A percentile compares a stretch with the other conserved stretches of the same genome.
phyloP scores from a whole-genome alignment of 2,797 vertebrate species.

The Takifugu ocellatus region DNA sequence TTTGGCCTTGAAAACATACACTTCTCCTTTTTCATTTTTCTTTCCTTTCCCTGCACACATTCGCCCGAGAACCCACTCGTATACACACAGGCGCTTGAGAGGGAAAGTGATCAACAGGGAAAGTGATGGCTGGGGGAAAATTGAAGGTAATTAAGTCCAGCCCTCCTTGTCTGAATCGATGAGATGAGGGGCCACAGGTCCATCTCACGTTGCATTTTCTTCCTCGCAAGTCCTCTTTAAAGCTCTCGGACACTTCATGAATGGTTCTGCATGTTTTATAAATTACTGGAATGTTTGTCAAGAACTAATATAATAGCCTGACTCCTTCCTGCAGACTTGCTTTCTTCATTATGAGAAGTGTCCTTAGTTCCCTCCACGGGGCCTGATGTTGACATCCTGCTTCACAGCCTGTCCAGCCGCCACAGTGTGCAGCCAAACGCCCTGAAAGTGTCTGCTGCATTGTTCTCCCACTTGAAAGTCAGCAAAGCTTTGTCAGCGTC shows the following conservation, averaged over 20 bases:
- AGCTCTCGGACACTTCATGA: conserved; percentile 3
- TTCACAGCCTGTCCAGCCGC: conserved; percentile 71
- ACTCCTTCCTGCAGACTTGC: conserved; percentile 15
- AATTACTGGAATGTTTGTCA: conserved; percentile 3
- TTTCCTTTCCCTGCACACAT: conserved; percentile 19
- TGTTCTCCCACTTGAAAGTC: conserved; percentile 78
- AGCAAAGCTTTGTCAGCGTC: conserved; percentile 73
- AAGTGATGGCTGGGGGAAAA: conserved; percentile 66
- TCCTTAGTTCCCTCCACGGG: conserved; percentile 54
- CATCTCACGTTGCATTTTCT: conserved; percentile 67
- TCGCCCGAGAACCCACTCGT: conserved; percentile 12
- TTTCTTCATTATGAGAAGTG: conserved; percentile 25
- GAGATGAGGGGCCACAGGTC: conserved; percentile 70
- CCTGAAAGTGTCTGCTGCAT: conserved; percentile 75
- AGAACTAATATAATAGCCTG: conserved; percentile 3
- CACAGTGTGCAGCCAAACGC: conserved; percentile 70
- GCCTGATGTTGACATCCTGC: conserved; percentile 72
- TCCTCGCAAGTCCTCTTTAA: conserved; percentile 15
- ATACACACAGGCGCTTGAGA: conserved; percentile 29
- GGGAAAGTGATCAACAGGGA: conserved; percentile 67
- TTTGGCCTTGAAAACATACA: conserved; percentile 76
- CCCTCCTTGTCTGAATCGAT: conserved; percentile 75
- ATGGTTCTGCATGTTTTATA: conserved; percentile 1
- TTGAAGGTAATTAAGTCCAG: conserved; percentile 77
- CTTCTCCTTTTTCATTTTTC: conserved; percentile 45